Evolutionary conservation across 53 echinoderm and acorn worm genomes (phyloP).

Genomic region (Holothuria leucospilota): DNA sequence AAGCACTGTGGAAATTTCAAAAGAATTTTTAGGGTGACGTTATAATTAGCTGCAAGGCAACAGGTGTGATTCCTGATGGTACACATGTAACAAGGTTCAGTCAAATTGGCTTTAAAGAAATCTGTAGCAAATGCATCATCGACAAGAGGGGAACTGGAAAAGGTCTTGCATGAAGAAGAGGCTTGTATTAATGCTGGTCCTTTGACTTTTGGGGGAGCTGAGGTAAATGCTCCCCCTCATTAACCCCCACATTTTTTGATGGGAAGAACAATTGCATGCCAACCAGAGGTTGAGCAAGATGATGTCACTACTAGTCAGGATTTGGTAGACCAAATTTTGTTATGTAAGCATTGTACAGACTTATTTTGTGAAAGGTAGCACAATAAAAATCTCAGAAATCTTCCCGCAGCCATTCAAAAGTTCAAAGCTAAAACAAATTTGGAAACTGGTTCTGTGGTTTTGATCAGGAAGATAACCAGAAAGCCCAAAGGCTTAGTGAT

Average conservation of each 20-base stretch:
- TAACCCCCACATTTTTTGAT: background rate
- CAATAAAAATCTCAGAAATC: background rate
- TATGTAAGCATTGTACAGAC: background rate
- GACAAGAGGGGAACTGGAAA: conserved; percentile 18
- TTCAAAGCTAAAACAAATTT: background rate
- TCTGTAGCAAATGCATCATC: background rate
- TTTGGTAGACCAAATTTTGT: background rate
- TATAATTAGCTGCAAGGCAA: too few relatives aligned
- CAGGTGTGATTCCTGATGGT: too few relatives aligned
- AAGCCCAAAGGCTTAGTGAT: too few relatives aligned
- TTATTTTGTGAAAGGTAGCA: background rate
- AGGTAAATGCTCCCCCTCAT: background rate
- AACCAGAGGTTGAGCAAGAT: background rate
- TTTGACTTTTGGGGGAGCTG: conserved; percentile 11
- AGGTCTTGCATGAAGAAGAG: background rate
- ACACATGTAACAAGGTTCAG: too few relatives aligned
- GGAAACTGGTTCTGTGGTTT: background rate
- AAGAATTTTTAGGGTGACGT: too few relatives aligned
- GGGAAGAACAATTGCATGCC: background rate
- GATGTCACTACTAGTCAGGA: background rate
- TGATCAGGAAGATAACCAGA: background rate
- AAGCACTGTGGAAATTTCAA: too few relatives aligned
- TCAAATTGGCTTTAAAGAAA: conserved; percentile 22
- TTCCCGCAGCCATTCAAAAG: background rate
- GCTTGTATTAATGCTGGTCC: conserved; percentile 11